Evolutionary conservation across 64 coral and sea anemone genomes (phyloP).

Genomic region (Montipora sp.): DNA sequence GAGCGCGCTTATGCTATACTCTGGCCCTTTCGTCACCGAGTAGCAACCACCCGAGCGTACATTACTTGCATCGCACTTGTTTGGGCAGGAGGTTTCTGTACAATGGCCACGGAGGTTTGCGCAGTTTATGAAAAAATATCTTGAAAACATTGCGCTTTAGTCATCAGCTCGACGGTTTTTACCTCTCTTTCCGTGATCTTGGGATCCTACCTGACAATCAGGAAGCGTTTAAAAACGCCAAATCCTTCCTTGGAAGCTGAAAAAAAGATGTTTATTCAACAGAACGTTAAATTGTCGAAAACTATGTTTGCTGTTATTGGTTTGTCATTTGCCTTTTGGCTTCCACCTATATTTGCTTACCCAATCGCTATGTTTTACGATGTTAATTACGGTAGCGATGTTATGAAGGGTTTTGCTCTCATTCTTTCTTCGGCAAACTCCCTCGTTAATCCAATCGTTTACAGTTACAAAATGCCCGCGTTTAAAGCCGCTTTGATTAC

Average conservation of each 20-base stretch:
- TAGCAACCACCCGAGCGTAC: background rate
- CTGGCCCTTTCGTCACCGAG: constrained; percentile 18
- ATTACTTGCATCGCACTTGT: background rate
- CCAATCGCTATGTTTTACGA: background rate
- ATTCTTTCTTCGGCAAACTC: background rate
- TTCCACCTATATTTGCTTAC: background rate
- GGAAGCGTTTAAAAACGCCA: background rate
- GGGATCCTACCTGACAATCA: background rate
- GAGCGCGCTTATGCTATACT: constrained; percentile 32
- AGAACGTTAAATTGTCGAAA: constrained; percentile 31
- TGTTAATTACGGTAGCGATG: background rate
- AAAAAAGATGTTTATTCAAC: background rate
- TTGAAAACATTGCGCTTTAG: background rate
- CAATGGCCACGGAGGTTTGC: background rate
- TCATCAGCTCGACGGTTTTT: background rate
- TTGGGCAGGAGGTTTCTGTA: background rate
- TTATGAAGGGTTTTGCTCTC: no score
- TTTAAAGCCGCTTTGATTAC: background rate
- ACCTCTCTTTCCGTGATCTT: background rate
- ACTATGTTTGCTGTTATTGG: constrained; percentile 24
- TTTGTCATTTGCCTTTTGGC: constrained; percentile 3
- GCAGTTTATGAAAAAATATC: background rate
- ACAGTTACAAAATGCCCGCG: constrained; percentile 1
- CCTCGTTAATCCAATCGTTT: constrained; percentile 22
- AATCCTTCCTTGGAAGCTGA: background rate